Evolutionary conservation across 2,113 vertebrate genomes (phyloP).

Genomic region (Rhynchopsitta pachyrhyncha): DNA sequence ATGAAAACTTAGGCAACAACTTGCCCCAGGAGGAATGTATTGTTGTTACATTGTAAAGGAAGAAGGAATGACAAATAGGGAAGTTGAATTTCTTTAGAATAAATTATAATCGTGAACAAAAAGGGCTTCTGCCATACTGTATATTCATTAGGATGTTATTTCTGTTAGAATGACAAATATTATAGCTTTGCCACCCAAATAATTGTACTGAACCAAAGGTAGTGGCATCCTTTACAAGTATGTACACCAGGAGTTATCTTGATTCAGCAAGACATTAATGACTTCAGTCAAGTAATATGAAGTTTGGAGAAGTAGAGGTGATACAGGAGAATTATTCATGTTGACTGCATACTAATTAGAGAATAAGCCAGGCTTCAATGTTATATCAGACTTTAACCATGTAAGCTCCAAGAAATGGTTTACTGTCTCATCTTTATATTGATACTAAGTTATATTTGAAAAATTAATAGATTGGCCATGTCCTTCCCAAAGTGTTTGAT

Average conservation of each 20-base stretch:
- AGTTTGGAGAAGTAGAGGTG: neutral
- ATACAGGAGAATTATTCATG: rapidly evolving
- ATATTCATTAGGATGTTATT: neutral
- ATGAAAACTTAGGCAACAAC: neutral
- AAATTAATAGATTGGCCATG: neutral
- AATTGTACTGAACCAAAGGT: neutral
- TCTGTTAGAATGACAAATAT: neutral
- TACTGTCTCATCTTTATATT: neutral
- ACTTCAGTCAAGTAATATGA: neutral
- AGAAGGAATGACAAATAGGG: neutral
- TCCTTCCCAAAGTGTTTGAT: constrained; percentile 27
- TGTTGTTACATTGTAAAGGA: neutral
- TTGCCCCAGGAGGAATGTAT: neutral
- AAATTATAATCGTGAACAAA: neutral
- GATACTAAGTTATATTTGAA: neutral
- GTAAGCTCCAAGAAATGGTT: neutral
- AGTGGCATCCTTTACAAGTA: neutral
- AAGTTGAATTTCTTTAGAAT: neutral
- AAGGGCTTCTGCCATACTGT: neutral
- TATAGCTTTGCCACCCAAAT: neutral
- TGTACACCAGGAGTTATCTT: neutral
- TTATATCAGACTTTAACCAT: neutral
- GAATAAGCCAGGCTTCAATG: neutral
- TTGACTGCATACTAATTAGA: neutral
- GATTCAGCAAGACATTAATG: neutral